These are phyloP conservation scores for Datnioides undecimradiatus DNA, from an alignment of 2,113 vertebrate genomes.

Conservation along the genomic window DNA sequence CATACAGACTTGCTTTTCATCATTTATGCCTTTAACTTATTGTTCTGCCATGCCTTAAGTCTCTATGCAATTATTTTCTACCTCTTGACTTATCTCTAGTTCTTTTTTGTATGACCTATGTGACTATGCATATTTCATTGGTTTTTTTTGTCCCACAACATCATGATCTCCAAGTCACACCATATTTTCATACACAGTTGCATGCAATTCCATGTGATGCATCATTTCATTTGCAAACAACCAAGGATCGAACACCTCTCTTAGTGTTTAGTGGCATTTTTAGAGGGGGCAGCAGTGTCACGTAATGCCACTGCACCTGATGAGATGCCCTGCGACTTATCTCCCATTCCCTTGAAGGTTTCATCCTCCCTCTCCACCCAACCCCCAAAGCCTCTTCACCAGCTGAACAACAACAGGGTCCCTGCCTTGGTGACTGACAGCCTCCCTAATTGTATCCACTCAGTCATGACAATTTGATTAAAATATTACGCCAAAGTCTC, in stretches of 20 bases:
- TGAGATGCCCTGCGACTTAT: constrained; percentile 12
- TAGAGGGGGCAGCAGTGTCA: constrained; percentile 83
- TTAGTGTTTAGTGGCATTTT: neutral
- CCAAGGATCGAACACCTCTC: neutral
- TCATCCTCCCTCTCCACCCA: neutral
- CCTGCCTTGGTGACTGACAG: constrained; percentile 94
- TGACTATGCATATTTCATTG: neutral
- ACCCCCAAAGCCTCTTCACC: constrained; percentile 78
- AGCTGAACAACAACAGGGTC: constrained; percentile 91
- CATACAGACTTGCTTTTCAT: neutral
- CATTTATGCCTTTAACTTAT: neutral
- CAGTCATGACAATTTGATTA: constrained; percentile 99
- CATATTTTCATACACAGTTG: neutral
- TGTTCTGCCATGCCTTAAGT: neutral
- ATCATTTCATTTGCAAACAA: neutral
- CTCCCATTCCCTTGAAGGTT: neutral
- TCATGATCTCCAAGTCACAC: neutral
- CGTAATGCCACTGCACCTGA: constrained; percentile 72
- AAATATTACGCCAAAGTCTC: constrained; percentile 99
- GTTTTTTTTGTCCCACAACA: neutral
- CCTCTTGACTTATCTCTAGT: neutral
- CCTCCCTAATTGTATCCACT: constrained; percentile 99
- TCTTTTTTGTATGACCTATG: neutral
- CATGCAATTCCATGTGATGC: neutral
- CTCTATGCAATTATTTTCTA: neutral